These are phyloP conservation scores for Proterorhinus semilunaris DNA, from an alignment of 2,113 vertebrate species.

Conservation along the genomic window DNA sequence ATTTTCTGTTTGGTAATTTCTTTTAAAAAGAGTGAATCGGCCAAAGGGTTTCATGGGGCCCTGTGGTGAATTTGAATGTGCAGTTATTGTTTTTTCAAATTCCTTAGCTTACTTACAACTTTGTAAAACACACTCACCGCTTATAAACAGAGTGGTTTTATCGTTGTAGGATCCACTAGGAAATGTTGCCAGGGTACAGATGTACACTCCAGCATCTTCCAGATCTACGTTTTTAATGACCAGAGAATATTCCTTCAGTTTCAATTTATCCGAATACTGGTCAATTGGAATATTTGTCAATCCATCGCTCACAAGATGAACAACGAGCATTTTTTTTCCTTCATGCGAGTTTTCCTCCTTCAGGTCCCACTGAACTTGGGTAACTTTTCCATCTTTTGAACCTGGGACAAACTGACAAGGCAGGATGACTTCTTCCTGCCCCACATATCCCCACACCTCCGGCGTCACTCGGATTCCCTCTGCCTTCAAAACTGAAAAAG, in stretches of 20 bases:
- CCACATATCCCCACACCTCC: slow-evolving; percentile 61
- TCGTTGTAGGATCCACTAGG: slow-evolving; percentile 61
- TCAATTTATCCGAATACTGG: slow-evolving; percentile 32
- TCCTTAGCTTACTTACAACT: not conserved
- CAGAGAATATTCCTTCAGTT: slow-evolving; percentile 54
- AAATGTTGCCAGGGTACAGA: slow-evolving; percentile 66
- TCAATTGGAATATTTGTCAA: slow-evolving; percentile 12
- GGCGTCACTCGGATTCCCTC: slow-evolving; percentile 17
- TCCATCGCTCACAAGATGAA: slow-evolving; percentile 5
- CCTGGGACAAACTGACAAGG: slow-evolving; percentile 50
- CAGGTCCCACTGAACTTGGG: slow-evolving; percentile 61
- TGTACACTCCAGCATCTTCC: slow-evolving; percentile 72
- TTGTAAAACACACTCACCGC: slow-evolving; percentile 55
- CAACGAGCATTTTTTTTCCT: slow-evolving; percentile 29
- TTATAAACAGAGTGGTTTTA: slow-evolving; percentile 57
- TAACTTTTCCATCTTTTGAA: rapidly evolving
- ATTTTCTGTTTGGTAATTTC: too few species aligned
- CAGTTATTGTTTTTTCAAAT: not conserved
- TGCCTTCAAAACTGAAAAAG: slow-evolving; percentile 36
- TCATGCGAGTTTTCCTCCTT: too few species aligned
- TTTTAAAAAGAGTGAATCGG: too few species aligned
- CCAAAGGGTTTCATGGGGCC: too few species aligned
- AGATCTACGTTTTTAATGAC: slow-evolving; percentile 51
- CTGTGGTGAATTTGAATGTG: not conserved
- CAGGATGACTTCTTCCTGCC: slow-evolving; percentile 57